Evolutionary conservation across 2,888 invertebrate species (phyloP).

Genomic region (Catocala sponsa): DNA sequence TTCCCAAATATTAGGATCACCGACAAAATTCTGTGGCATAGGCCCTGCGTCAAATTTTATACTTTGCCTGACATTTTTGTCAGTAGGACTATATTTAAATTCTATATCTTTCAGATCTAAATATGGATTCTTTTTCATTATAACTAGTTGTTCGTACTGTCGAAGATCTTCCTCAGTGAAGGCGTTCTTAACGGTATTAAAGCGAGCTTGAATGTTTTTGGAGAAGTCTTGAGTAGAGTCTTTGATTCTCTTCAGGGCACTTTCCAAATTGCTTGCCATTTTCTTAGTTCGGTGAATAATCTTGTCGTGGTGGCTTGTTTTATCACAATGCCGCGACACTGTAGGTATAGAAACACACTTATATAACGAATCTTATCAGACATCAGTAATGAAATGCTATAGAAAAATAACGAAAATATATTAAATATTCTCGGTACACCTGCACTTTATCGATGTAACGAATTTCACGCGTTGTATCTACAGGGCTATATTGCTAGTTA

Average conservation of each 20-base stretch:
- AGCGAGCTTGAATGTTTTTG: constrained; percentile 50
- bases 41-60: constrained; percentile 53
- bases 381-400: too few relatives aligned
- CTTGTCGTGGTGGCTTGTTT: constrained; percentile 38
- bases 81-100: constrained; percentile 64
- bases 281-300: constrained; percentile 60
- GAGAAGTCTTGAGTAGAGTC: constrained; percentile 58
- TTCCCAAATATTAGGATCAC: constrained; percentile 69
- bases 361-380: too few relatives aligned
- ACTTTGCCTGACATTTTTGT: constrained; percentile 68
- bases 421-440: too few relatives aligned
- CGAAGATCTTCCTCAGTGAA: constrained; percentile 69
- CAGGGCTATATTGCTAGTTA: too few relatives aligned
- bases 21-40: constrained; percentile 44
- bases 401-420: too few relatives aligned
- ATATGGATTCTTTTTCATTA: constrained; percentile 83
- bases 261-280: constrained; percentile 58
- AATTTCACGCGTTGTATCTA: too few relatives aligned
- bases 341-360: constrained; percentile 15
- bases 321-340: constrained; percentile 54
- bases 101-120: constrained; percentile 77
- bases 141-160: constrained; percentile 77
- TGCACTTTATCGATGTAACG: too few relatives aligned
- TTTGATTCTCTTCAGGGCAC: constrained; percentile 59
- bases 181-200: constrained; percentile 49